Percentiles rank a stretch among this genome's conserved stretches.
These are phyloP conservation scores for Pristionchus fissidentatus DNA, from an alignment of 2,888 invertebrate genomes.

Conservation along the genomic window DNA sequence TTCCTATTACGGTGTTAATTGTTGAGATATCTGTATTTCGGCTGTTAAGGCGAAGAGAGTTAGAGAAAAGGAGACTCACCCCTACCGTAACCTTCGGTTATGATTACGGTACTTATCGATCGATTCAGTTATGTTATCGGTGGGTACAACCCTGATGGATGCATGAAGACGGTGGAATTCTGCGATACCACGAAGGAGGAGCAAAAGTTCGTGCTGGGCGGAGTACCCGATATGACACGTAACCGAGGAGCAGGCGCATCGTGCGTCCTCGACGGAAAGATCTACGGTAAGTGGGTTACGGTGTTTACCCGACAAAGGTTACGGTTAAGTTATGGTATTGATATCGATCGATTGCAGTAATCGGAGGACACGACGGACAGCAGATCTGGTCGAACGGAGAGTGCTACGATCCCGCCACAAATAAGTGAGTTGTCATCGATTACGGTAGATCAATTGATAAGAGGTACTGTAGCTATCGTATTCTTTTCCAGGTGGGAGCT, in stretches of 20 bases:
- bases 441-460: background rate
- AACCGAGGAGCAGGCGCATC: constrained; percentile 74
- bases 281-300: constrained; percentile 63
- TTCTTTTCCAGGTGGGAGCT: constrained; percentile 26
- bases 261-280: background rate
- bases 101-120: background rate
- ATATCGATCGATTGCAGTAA: constrained; percentile 73
- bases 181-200: background rate
- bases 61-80: too few species aligned
- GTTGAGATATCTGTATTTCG: too few species aligned
- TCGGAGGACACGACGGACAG: constrained; percentile 91
- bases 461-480: background rate
- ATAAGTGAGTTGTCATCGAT: background rate
- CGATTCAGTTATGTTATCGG: background rate
- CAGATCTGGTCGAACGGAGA: constrained; percentile 83
- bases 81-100: too few species aligned
- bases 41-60: too few species aligned
- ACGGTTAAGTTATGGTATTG: constrained; percentile 77
- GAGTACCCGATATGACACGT: constrained; percentile 78
- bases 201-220: too few species aligned
- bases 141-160: background rate
- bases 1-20: too few species aligned
- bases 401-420: constrained; percentile 78
- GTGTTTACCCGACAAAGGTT: constrained; percentile 77
- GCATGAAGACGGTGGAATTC: background rate